Evolutionary conservation across 2,113 vertebrate genomes (phyloP).

Genomic region (Urocynchramus pylzowi): DNA sequence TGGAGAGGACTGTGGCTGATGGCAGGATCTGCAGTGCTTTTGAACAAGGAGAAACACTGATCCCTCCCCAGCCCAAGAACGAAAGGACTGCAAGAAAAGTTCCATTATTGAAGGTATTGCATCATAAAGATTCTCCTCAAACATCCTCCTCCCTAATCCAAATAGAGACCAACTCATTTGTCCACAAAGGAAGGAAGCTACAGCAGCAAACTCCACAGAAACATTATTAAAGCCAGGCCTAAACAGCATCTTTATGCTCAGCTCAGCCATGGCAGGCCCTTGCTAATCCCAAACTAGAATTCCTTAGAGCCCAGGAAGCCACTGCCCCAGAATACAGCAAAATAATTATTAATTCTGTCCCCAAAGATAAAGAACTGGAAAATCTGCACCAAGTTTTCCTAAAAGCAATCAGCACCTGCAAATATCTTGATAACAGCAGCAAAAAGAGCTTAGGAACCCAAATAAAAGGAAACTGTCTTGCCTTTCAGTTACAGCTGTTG

Average conservation of each 20-base stretch:
- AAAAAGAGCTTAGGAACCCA: neutral
- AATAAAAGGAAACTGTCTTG: neutral
- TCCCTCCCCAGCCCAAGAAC: neutral
- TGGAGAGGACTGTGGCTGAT: neutral
- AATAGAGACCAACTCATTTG: neutral
- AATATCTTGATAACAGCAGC: neutral
- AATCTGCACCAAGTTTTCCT: neutral
- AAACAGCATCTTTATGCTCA: neutral
- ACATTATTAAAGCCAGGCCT: neutral
- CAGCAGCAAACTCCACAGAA: neutral
- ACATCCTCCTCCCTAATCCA: neutral
- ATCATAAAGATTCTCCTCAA: neutral
- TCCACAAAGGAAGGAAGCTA: neutral
- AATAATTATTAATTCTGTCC: neutral
- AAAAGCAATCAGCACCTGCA: neutral
- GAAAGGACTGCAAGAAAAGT: neutral
- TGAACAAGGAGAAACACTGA: neutral
- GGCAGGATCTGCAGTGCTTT: neutral
- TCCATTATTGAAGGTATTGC: neutral
- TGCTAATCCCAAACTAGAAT: neutral
- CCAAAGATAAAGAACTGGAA: neutral
- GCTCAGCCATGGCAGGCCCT: neutral
- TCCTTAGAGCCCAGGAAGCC: neutral
- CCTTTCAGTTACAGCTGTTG: neutral
- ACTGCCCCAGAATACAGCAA: neutral